Evolutionary conservation across 64 coral and sea anemone species (phyloP).

Genomic region (Montipora capricornis): DNA sequence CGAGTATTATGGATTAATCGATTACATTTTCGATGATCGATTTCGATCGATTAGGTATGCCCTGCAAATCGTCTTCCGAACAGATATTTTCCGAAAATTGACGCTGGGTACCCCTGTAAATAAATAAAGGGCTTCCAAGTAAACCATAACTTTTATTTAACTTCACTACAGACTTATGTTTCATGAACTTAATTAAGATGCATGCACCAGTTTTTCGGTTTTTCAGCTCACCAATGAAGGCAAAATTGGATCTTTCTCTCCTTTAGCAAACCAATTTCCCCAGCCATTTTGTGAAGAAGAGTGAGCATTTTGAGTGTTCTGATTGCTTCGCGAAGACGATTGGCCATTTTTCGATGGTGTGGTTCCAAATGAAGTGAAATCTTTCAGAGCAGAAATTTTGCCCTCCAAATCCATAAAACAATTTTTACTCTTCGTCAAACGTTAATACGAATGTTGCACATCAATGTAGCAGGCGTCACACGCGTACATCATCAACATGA

Average conservation of each 20-base stretch:
- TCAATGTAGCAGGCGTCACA: background rate
- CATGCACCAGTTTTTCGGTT: no score
- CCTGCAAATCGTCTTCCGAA: no score
- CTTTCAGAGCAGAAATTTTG: constrained; percentile 63
- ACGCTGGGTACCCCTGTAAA: no score
- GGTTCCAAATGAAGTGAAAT: constrained; percentile 67
- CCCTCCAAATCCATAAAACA: constrained; percentile 42
- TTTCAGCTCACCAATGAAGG: constrained; percentile 71
- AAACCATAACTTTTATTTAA: no score
- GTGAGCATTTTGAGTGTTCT: constrained; percentile 2
- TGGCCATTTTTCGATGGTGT: constrained; percentile 28
- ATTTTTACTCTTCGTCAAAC: background rate
- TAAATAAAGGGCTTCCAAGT: no score
- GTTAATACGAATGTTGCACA: background rate
- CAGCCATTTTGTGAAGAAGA: constrained; percentile 67
- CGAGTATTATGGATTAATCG: no score
- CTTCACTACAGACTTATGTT: no score
- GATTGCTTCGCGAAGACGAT: background rate
- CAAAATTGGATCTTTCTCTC: constrained; percentile 89
- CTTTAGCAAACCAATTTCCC: constrained; percentile 80
- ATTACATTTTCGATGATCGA: no score
- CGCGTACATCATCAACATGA: no score
- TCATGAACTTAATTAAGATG: no score
- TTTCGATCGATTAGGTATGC: no score
- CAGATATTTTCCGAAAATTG: no score